Base-by-base conservation (phyloP, 1,140 invertebrate species). In the Drosophila subobscura region DNA sequence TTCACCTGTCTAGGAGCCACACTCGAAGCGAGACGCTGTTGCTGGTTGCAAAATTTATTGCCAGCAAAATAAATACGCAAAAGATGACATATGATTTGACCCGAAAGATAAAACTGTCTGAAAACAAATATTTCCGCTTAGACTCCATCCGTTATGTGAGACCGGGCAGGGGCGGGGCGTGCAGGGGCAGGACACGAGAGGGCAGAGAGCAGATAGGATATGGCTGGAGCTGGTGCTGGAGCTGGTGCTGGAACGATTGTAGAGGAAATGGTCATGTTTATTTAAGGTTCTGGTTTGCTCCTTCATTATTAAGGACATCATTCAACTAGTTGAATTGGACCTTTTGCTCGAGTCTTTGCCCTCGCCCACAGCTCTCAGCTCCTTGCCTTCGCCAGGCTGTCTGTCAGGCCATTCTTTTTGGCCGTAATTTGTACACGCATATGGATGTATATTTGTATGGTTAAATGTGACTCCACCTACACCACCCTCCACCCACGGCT, bases 71-170 rank as follows among this genome's bases (percentile, higher is more conserved):
- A 84, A 79, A 85, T 85, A 85, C 76, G 83, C 76, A 83, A 81
- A 88, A 88, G 84, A 88, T 88, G 83, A 88, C 83, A 88, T 89
- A 88, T 83, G 83, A 88, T 88, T 88, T 77, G 84, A 89, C 57
- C 80, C 64, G 68, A 65, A 65, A 74, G 81, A 85, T 80, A 86
- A 86, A 86, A 88, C 83, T 79, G 75, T 76, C 71, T 65, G 72
- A 66, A 83, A 83, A 83, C 84, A 88, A 89, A 88, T 88, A 83
- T 79, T 89, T 83, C 71, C 75, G 83, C 68, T 85, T 73, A 67
- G 53, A 59, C 66, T 60, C 56, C 74, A 59, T 52, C 14, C 56
- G 41, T 51, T 33, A 46, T 44, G 33, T 29, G 56, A 72, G 51
- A 33, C 16, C 40, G 27, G n/a, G 16, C 42, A 25, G 20, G 57